A percentile compares a stretch with the other conserved stretches of the same genome.
Evolutionary conservation across 2,113 vertebrate genomes (phyloP).

Genomic region (Eurystomus gularis): DNA sequence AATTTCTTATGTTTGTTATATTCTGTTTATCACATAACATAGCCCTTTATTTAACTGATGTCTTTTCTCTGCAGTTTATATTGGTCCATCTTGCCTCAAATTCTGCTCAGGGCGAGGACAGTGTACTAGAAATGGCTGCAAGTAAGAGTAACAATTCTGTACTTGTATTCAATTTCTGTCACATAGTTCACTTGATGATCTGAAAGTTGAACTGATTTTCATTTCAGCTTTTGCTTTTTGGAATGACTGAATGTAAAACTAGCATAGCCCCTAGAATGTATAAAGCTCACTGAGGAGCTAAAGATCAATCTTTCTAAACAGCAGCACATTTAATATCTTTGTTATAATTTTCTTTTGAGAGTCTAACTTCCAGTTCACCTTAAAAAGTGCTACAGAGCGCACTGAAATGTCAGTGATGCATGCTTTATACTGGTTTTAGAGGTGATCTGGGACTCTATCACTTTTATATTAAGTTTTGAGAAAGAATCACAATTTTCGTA

Average conservation of each 20-base stretch:
- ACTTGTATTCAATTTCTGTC: not conserved
- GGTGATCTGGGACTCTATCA: not conserved
- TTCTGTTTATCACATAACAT: not conserved
- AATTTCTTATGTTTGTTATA: not conserved
- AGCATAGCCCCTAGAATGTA: not conserved
- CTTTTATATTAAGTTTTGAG: not conserved
- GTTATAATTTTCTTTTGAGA: not conserved
- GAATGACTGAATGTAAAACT: conserved; percentile 4
- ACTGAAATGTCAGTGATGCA: not conserved
- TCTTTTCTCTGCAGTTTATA: conserved; percentile 85
- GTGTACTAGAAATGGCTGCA: conserved; percentile 94
- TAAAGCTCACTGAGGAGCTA: not conserved
- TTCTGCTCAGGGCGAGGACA: conserved; percentile 97
- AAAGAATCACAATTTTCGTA: not conserved
- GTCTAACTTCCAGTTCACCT: not conserved
- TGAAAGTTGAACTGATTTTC: conserved; percentile 27
- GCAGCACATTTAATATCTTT: not conserved
- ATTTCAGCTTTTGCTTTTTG: not conserved
- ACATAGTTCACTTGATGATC: not conserved
- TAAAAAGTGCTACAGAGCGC: not conserved
- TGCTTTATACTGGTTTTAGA: not conserved
- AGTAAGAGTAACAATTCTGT: conserved; percentile 78
- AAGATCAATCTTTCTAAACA: conserved; percentile 35
- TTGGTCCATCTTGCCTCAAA: conserved; percentile 93
- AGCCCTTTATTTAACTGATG: not conserved